A percentile compares a stretch with the other conserved stretches of the same genome.
Conservation (phyloP, 2,113 vertebrate genomes). For the Phyllopteryx taeniolatus region DNA sequence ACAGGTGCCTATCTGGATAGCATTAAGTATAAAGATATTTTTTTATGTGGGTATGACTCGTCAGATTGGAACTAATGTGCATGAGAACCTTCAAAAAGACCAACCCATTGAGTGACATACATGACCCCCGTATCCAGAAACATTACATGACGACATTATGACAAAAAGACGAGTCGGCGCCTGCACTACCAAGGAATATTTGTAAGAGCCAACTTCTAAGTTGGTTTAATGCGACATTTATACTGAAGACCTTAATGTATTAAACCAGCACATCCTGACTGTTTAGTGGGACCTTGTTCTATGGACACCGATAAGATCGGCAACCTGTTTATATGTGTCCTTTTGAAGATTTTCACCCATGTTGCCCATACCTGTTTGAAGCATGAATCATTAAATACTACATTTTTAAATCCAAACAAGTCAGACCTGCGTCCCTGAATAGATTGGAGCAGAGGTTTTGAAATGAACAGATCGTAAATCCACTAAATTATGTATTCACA, state of each 20-base stretch:
- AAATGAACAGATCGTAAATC: neutral
- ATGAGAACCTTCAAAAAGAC: slow-evolving; percentile 17
- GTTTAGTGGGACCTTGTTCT: neutral
- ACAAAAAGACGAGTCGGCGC: neutral
- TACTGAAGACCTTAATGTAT: neutral
- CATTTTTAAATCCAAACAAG: no score
- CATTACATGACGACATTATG: slow-evolving; percentile 2
- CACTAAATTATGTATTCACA: neutral
- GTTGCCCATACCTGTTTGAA: neutral
- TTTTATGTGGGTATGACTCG: slow-evolving; percentile 15
- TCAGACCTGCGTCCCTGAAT: no score
- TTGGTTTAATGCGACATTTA: neutral
- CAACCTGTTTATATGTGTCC: neutral
- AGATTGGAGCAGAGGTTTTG: no score
- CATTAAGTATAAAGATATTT: slow-evolving; percentile 14
- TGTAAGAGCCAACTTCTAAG: neutral
- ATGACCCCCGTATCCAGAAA: neutral
- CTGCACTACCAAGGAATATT: neutral
- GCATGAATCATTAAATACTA: neutral
- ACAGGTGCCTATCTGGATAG: slow-evolving; percentile 50
- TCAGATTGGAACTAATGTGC: neutral
- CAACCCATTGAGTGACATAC: slow-evolving; percentile 21
- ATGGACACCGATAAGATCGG: neutral
- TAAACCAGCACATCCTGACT: neutral
- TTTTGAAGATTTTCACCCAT: neutral